These are phyloP conservation scores for Eptatretus burgeri DNA, from an alignment of 2,113 vertebrate genomes.

Conservation along the genomic window DNA sequence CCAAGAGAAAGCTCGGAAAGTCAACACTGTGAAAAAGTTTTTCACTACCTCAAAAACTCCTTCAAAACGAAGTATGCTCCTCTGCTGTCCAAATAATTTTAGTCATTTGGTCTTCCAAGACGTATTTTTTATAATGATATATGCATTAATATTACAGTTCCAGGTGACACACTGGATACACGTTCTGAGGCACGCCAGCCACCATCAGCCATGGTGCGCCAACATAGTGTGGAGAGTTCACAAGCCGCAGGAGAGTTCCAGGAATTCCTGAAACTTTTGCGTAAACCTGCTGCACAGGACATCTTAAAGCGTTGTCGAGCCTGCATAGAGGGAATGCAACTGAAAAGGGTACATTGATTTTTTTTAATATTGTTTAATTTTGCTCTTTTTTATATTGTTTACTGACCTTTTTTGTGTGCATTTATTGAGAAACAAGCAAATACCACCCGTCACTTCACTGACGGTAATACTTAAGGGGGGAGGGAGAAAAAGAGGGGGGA, in stretches of 20 bases:
- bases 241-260: slow-evolving; percentile 56
- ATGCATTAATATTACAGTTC: too few relatives aligned
- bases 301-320: slow-evolving; percentile 60
- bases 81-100: background rate
- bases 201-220: slow-evolving; percentile 25
- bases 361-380: background rate
- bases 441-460: too few relatives aligned
- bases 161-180: too few relatives aligned
- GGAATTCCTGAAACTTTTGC: slow-evolving; percentile 59
- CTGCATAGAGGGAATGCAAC: slow-evolving; percentile 46
- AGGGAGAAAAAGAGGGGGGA: too few relatives aligned
- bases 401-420: too few relatives aligned
- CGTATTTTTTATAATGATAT: too few relatives aligned
- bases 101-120: too few relatives aligned
- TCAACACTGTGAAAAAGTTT: slow-evolving; percentile 92
- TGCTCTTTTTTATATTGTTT: background rate
- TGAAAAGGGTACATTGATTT: slow-evolving; percentile 34
- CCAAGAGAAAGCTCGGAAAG: slow-evolving; percentile 75
- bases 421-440: too few relatives aligned
- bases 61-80: slow-evolving; percentile 47
- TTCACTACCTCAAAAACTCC: slow-evolving; percentile 57
- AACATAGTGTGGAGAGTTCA: slow-evolving; percentile 55
- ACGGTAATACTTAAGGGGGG: too few relatives aligned
- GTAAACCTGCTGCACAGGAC: slow-evolving; percentile 45
- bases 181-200: background rate